Evolutionary conservation across 2,113 vertebrate genomes (phyloP), one percentile per base, ranked within the genome.

Genomic region (Thalassoma bifasciatum): DNA sequence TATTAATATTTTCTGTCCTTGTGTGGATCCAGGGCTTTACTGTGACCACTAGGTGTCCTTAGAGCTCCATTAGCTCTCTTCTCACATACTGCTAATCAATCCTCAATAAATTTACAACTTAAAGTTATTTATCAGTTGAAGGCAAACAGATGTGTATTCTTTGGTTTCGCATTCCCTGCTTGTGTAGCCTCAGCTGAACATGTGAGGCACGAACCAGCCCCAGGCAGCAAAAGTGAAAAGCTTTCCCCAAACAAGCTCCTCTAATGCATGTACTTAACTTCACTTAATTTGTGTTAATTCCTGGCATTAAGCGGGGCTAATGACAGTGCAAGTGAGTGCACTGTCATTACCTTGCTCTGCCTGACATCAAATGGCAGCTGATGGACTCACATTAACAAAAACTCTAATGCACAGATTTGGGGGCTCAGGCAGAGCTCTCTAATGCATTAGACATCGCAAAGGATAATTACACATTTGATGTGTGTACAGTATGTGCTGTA

Each of bases 211-310:
- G 46, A 78, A 19, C 66, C 69, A 72, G 59, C 72, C 87, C 63
- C 56, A 61, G 22, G 26, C 66, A 58, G 74, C 63, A 52, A 82
- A 82, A 89, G 78, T 74, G 71, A 85, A 90, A 90, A 87, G 79
- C 88, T 89, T 77, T 81, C 57, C 80, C 50, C 80, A 85, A 91
- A 89, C 88, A 84, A 87, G 86, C 88, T 80, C 77, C 86, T 87
- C 87, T 94, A 92, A 93, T 93, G 91, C 89, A 88, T 91, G 91
- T 91, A 88, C 89, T 92, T 91, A 90, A 89, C 92, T 87, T 90
- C 75, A 89, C 87, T 92, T 92, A 90, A 93, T 93, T 92, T 92
- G 90, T 90, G 87, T 92, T 93, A 92, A 92, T 89, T 90, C 89
- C 88, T 79, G 72, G 87, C 86, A 90, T 88, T 91, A 89, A 91